These are phyloP conservation scores for Batillaria attramentaria DNA, from an alignment of 1,140 invertebrate genomes.

Conservation along the genomic window DNA sequence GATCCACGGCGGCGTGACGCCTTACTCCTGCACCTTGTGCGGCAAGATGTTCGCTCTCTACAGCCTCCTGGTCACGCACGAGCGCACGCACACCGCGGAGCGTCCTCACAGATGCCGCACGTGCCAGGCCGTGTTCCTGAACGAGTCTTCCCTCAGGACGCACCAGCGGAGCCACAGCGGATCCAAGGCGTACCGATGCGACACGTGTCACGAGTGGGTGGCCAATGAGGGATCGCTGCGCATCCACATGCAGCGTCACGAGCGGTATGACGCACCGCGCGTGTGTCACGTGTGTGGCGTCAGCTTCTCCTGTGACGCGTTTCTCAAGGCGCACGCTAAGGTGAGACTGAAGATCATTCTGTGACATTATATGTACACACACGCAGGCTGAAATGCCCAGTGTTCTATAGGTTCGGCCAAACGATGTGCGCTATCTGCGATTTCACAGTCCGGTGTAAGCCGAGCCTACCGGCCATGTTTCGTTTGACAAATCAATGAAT, in stretches of 20 bases:
- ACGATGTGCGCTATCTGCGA: no score
- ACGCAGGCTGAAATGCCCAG: no score
- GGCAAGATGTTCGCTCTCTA: constrained; percentile 15
- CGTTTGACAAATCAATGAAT: no score
- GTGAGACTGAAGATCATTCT: no score
- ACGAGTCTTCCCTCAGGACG: constrained; percentile 15
- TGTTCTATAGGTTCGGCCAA: no score
- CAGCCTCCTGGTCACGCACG: constrained; percentile 12
- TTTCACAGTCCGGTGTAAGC: no score
- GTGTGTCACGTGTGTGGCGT: neutral
- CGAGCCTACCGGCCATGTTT: no score
- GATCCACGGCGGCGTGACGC: neutral
- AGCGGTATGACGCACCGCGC: neutral
- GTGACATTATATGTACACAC: no score
- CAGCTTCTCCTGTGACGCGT: constrained; percentile 11
- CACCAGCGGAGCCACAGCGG: constrained; percentile 10
- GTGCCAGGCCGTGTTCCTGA: neutral
- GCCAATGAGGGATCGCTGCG: constrained; percentile 16
- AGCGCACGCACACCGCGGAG: neutral
- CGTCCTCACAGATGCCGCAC: neutral
- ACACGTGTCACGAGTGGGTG: constrained; percentile 6
- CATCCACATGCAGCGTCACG: constrained; percentile 28
- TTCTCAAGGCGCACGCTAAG: constrained; percentile 5
- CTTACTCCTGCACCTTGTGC: constrained; percentile 18
- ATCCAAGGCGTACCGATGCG: constrained; percentile 12